Percentiles rank a stretch among this genome's conserved stretches.
phyloP scores from a whole-genome alignment of 2,797 vertebrate species.

The Eulemur rubriventer region DNA sequence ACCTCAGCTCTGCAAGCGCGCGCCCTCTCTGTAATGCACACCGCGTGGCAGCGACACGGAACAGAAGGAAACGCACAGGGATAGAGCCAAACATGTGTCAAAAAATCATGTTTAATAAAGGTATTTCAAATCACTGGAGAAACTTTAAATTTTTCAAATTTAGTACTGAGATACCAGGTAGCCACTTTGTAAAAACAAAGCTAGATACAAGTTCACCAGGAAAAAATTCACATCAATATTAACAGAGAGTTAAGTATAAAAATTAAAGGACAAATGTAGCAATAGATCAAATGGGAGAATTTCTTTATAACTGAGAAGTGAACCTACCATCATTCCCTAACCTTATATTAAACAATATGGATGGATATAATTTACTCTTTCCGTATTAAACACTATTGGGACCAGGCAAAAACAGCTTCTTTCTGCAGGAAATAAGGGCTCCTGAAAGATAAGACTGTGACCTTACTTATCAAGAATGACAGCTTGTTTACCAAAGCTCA shows the following conservation, averaged over 20 bases:
- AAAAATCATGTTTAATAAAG: neutral
- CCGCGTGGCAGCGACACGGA: rapidly evolving
- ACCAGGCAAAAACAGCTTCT: neutral
- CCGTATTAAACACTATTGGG: neutral
- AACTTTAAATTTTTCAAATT: neutral
- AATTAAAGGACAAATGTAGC: neutral
- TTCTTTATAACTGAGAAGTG: neutral
- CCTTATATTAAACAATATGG: neutral
- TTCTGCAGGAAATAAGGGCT: neutral
- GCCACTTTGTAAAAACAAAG: neutral
- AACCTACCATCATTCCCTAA: neutral
- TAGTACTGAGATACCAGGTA: neutral
- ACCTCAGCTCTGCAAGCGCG: neutral
- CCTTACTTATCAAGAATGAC: neutral
- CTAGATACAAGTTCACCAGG: neutral
- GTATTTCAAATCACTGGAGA: neutral
- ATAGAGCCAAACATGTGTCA: neutral
- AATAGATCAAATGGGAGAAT: neutral
- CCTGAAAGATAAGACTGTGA: neutral
- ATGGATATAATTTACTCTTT: neutral
- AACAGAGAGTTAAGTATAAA: neutral
- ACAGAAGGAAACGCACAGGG: neutral
- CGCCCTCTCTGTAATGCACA: no score
- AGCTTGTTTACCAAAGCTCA: neutral
- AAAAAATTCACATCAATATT: neutral